Percentiles rank a stretch among this genome's conserved stretches.
These are phyloP conservation scores for Percopsis omiscomaycus DNA, from an alignment of 2,797 vertebrate species.

Conservation along the genomic window DNA sequence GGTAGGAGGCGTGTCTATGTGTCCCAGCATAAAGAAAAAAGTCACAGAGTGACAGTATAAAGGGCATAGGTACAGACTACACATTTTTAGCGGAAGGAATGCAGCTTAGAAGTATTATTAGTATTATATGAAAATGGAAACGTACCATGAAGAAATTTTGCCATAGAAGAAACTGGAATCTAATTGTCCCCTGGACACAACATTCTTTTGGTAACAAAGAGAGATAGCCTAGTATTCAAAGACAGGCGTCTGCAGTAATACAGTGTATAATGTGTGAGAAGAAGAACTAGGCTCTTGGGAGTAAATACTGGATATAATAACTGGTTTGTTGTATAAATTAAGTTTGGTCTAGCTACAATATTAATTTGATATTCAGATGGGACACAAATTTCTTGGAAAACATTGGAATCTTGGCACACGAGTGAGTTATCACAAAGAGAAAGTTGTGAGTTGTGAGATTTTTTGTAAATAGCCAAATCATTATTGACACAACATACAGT, in stretches of 20 bases:
- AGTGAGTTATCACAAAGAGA: too few species aligned
- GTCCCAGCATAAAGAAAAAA: constrained; percentile 31
- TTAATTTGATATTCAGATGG: too few species aligned
- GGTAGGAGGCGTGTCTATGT: constrained; percentile 69
- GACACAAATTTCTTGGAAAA: too few species aligned
- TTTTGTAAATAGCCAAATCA: constrained; percentile 46
- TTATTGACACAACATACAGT: constrained; percentile 58
- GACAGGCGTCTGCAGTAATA: too few species aligned
- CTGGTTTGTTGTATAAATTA: background rate
- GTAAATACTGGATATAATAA: constrained; percentile 1
- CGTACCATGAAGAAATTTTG: constrained; percentile 18
- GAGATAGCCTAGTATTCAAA: too few species aligned
- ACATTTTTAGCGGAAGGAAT: constrained; percentile 18
- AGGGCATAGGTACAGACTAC: constrained; percentile 49
- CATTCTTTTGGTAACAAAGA: too few species aligned
- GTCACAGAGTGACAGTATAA: constrained; percentile 46
- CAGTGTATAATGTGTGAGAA: background rate
- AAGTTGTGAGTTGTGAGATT: constrained; percentile 31
- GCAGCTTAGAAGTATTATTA: background rate
- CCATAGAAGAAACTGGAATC: constrained; percentile 17
- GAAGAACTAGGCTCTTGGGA: background rate
- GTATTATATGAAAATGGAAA: constrained; percentile 21
- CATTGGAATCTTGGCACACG: too few species aligned
- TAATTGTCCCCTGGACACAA: background rate
- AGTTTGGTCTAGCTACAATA: background rate